These are phyloP conservation scores for Saccopteryx leptura DNA, from an alignment of 2,113 vertebrate genomes.

Conservation along the genomic window DNA sequence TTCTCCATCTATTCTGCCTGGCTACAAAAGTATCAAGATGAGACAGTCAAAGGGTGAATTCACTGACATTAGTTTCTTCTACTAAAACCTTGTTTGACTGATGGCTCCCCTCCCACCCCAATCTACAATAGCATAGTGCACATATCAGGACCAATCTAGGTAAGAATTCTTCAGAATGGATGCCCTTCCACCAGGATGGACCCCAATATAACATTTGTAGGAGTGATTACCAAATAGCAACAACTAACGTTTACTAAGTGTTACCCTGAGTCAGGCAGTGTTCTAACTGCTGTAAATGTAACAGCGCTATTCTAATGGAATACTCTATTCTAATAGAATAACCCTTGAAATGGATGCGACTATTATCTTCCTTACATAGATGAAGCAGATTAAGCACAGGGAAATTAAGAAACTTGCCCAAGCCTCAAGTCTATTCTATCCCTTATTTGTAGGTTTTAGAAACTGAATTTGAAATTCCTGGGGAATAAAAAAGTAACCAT, in stretches of 20 bases:
- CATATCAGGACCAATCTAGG: neutral
- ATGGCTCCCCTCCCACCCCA: neutral
- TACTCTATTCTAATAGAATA: neutral
- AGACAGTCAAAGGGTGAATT: neutral
- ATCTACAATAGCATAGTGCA: neutral
- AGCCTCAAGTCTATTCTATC: neutral
- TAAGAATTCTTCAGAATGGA: neutral
- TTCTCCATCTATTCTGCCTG: neutral
- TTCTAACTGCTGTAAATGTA: neutral
- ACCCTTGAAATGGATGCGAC: neutral
- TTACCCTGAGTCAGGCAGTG: neutral
- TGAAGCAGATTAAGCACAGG: neutral
- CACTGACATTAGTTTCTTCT: neutral
- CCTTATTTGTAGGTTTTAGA: neutral
- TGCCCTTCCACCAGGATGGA: neutral
- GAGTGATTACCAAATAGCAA: neutral
- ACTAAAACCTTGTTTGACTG: neutral
- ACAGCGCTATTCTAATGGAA: neutral
- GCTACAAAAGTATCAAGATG: neutral
- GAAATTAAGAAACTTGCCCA: constrained; percentile 4
- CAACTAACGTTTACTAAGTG: neutral
- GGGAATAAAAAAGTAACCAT: neutral
- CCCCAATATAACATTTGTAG: neutral
- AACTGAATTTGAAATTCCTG: neutral
- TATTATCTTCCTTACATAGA: neutral